Base-by-base conservation (phyloP, 2,797 vertebrate genomes). In the Sebastes cheni region DNA sequence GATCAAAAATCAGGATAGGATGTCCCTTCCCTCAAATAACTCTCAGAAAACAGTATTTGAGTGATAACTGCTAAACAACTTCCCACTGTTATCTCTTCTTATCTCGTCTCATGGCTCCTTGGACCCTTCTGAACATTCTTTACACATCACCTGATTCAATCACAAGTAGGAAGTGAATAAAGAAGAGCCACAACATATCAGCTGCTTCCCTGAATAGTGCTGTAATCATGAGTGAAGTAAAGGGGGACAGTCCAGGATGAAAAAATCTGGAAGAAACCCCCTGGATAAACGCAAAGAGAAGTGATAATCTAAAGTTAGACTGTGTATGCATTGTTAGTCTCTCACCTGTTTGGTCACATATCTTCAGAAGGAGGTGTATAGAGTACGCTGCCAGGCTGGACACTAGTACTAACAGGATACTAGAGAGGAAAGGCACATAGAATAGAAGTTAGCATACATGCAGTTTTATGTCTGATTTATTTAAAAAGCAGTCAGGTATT, bases 261-360 rank as follows among this genome's bases (percentile, higher is more conserved):
- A 74, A 50, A 74, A 52, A 60, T 61, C 36, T 60, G 30, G 2
- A 34, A 23, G 8, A 72, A 79, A 8, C 22, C 10, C 16, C 6
- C 4, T 39, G 42, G 62, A 84, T 61, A 55, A 79, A 81, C 18
- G 3, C 68, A 69, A 8, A 13, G 12, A 8, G 8, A 72, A 32
- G 14, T 65, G 10, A 62, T 82, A 50, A 29, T 75, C 58, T 72
- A 39, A 75, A 82, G 52, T 72, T 75, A 79, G 34, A 69, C 10
- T 30, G 52, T 30, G 36, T 6, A 36, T 74, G 4, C 34, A 46
- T 59, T 50, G 66, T 71, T 34, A 18, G 6, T 32, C 13, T 61
- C 95, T 96, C 94, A 99, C 98, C 97, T 89, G 97, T 98, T 87
- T 97, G 96, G 89, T 97, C 96, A 94, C 98, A 99, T 89, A 99